A percentile compares a stretch with the other conserved stretches of the same genome.
Conservation (phyloP, 2,113 vertebrate genomes). For the Cinclus cinclus region DNA sequence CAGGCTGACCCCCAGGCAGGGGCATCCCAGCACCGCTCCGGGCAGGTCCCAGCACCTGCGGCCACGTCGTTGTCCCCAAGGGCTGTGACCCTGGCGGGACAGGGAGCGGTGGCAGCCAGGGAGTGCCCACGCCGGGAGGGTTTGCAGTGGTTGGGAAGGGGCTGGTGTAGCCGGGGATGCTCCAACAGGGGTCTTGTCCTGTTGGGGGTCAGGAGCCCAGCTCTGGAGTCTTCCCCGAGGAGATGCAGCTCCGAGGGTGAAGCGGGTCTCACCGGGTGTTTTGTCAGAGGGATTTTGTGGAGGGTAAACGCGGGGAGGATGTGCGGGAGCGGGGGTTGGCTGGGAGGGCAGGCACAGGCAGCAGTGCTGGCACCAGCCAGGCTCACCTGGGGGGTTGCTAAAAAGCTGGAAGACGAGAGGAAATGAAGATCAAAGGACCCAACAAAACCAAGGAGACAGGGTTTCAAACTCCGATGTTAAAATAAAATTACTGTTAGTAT, state of each 20-base stretch:
- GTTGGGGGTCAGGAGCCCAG: background rate
- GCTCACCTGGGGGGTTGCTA: background rate
- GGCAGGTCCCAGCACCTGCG: background rate
- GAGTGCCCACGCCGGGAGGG: accelerated
- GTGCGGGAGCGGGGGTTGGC: background rate
- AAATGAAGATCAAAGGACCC: background rate
- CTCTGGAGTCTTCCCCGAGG: background rate
- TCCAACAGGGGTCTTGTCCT: accelerated
- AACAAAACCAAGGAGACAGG: background rate
- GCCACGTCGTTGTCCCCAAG: accelerated
- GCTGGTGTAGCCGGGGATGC: background rate
- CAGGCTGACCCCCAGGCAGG: background rate
- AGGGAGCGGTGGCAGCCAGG: accelerated
- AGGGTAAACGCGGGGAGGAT: background rate
- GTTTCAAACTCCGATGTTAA: background rate
- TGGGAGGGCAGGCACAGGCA: background rate
- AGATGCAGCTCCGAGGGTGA: background rate
- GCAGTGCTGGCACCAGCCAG: background rate
- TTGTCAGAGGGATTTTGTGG: background rate
- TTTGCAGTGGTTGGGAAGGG: accelerated
- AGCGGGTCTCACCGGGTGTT: accelerated
- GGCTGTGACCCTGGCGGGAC: accelerated
- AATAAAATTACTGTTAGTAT: background rate
- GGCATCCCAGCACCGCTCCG: accelerated
- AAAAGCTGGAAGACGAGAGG: background rate